These are phyloP conservation scores for Holotrichia oblita DNA, from an alignment of 1,140 invertebrate genomes.

Conservation along the genomic window DNA sequence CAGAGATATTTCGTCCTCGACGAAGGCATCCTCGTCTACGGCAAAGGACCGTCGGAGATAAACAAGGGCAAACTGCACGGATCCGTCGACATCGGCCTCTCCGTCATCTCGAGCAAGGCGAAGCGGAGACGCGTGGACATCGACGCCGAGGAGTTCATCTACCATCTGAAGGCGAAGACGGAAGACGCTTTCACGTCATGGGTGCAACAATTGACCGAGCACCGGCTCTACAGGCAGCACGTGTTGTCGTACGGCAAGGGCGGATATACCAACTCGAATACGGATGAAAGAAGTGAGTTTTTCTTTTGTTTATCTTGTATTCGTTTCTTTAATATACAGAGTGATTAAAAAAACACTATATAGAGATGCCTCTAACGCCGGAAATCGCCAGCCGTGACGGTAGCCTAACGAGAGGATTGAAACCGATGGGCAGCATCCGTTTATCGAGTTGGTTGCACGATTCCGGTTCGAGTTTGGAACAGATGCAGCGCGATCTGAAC, in stretches of 20 bases:
- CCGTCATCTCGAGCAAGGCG: constrained; percentile 83
- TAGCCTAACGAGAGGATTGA: constrained; percentile 58
- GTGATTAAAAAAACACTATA: too few relatives aligned
- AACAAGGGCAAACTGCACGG: constrained; percentile 83
- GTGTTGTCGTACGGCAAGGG: constrained; percentile 72
- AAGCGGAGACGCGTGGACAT: constrained; percentile 79
- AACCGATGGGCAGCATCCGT: constrained; percentile 47
- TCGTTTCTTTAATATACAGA: too few relatives aligned
- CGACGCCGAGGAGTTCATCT: constrained; percentile 86
- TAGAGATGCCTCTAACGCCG: constrained; percentile 58
- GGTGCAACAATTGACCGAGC: constrained; percentile 79
- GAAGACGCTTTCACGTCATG: constrained; percentile 77
- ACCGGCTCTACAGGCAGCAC: constrained; percentile 83
- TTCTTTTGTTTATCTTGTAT: too few relatives aligned
- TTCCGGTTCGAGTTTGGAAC: constrained; percentile 65
- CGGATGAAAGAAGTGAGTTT: constrained; percentile 28
- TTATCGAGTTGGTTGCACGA: constrained; percentile 62
- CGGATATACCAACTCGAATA: constrained; percentile 41
- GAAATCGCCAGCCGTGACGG: constrained; percentile 59
- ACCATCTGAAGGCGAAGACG: constrained; percentile 81
- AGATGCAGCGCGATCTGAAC: constrained; percentile 68
- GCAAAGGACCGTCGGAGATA: constrained; percentile 78
- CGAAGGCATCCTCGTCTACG: constrained; percentile 82
- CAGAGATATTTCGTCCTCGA: constrained; percentile 85
- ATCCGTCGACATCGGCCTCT: constrained; percentile 81